Percentiles rank a stretch among this genome's conserved stretches.
These are phyloP conservation scores for Corythoichthys haematopterus DNA, from an alignment of 2,113 vertebrate genomes.

Conservation along the genomic window DNA sequence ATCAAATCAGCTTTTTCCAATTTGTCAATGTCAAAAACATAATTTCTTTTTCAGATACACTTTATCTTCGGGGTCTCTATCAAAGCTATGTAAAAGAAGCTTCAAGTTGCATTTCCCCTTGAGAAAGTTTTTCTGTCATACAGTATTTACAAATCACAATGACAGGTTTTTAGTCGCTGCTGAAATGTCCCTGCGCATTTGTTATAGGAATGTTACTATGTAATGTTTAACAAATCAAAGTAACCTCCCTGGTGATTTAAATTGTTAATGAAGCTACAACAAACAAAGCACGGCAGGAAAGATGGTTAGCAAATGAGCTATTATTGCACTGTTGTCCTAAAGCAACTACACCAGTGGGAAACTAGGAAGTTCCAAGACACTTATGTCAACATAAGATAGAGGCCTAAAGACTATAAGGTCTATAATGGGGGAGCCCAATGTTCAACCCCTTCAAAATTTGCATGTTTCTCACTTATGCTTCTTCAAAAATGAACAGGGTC, in stretches of 20 bases:
- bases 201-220: not conserved
- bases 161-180: not conserved
- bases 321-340: not conserved
- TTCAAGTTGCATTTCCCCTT: not conserved
- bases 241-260: not conserved
- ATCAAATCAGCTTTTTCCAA: not conserved
- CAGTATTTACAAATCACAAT: not conserved
- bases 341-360: not conserved
- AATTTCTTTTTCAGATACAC: not conserved
- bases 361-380: not conserved
- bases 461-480: not conserved
- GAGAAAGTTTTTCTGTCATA: not conserved
- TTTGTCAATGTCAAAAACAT: not conserved
- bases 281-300: not conserved
- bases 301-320: not conserved
- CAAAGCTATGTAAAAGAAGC: not conserved
- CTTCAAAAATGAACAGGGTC: not conserved
- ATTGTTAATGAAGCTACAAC: not conserved
- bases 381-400: not conserved
- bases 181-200: not conserved
- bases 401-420: not conserved
- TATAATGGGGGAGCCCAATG: not conserved
- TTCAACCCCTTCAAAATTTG: not conserved
- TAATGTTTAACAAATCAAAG: not conserved
- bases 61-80: not conserved